Conservation (phyloP, 2,113 vertebrate species). For the Planiliza haematocheilus region DNA sequence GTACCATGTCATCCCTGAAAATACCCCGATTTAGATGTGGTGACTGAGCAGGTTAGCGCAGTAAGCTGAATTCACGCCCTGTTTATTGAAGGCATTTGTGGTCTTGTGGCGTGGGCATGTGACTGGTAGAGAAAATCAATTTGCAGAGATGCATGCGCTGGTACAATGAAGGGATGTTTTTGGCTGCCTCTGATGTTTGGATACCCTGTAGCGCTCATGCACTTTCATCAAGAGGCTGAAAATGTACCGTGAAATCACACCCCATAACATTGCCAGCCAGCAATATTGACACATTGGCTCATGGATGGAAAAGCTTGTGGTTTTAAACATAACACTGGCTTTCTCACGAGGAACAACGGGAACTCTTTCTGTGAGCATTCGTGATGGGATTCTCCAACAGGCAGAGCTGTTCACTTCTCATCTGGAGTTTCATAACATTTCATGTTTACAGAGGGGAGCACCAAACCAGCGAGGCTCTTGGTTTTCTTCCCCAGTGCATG, state of each 20-base stretch:
- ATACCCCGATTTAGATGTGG: conserved; percentile 43
- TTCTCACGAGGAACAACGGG: conserved; percentile 10
- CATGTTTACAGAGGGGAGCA: conserved; percentile 32
- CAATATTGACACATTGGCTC: conserved; percentile 46
- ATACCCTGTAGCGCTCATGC: conserved; percentile 52
- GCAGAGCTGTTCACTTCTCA: conserved; percentile 7
- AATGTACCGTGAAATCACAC: conserved; percentile 55
- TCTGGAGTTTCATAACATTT: conserved; percentile 1
- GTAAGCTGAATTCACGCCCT: conserved; percentile 52
- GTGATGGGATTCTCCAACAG: conserved; percentile 18
- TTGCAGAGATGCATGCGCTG: conserved; percentile 39
- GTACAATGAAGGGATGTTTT: conserved; percentile 56
- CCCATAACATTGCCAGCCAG: conserved; percentile 35
- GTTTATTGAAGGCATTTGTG: conserved; percentile 36
- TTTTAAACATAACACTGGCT: conserved; percentile 11
- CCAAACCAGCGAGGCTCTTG: conserved; percentile 26
- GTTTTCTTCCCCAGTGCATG: conserved; percentile 25
- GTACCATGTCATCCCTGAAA: conserved; percentile 37
- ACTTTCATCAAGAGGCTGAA: conserved; percentile 60
- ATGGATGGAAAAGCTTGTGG: conserved; percentile 16
- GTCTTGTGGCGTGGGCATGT: conserved; percentile 38
- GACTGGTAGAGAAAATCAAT: conserved; percentile 62
- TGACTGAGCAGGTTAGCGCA: conserved; percentile 55
- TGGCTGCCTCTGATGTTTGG: conserved; percentile 58
- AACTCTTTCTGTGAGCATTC: conserved; percentile 18